Base-by-base conservation (phyloP, 1,140 invertebrate species). In the Bombus polaris region DNA sequence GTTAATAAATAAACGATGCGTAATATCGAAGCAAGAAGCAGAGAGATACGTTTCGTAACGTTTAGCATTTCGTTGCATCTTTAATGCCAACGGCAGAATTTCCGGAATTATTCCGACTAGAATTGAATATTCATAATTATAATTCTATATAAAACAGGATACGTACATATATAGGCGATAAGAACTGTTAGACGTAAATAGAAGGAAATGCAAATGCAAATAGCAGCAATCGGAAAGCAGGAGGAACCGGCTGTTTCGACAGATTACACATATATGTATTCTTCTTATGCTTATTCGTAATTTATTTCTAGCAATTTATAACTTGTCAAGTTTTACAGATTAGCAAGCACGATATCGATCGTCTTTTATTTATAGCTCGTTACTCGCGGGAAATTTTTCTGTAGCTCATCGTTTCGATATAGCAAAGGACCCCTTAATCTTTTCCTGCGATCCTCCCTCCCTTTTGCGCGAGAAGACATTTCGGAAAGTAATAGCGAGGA, bases 121-220 rank as follows among this genome's bases (percentile, higher is more conserved):
- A 71, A 81, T 81, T 81, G 70, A 81, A 81, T 81, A 81, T 81
- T 81, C 79, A 72, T 73, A 81, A 73, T 81, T 35, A 35, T 72
- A 81, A 81, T 57, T 62, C 73, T 53, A 8, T 53, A 53, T 81
- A 81, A 81, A 53, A 62, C 47, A 25, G 37, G 68, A 37, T 59
- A 22, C 22, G 6, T n/a, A 32, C 5, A 18, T 47, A 8, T 53
- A 5, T 22, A 53, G 1, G 18, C 37, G 68, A 35, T 22, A 71
- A 47, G 53, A 62, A 72, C 53, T 6, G 35, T 12, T 42, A 39
- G 18, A 22, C 18, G 47, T 22, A 44, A 39, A 15, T 39, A 25
- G 28, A 59, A 42, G 22, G 25, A 37, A 53, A 79, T 32, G 47
- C 25, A 25, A 62, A 73, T 72, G 28, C 62, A 73, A 62, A 73